Conservation (phyloP, 1,140 invertebrate species). For the Pseudomyrmex concolor region DNA sequence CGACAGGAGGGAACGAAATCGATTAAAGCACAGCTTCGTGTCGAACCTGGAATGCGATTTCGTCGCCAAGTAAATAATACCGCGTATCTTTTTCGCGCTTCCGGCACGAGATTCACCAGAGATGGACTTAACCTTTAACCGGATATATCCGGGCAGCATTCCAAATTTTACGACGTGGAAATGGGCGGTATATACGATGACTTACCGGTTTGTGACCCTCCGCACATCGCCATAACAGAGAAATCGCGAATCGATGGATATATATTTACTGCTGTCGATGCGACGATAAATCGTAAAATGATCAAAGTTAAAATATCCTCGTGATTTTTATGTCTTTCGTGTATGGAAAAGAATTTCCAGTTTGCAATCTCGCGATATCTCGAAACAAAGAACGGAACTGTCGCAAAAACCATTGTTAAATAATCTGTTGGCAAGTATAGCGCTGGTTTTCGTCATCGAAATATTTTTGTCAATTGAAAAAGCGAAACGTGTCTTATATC, state of each 20-base stretch:
- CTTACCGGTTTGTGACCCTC: slow-evolving; percentile 9
- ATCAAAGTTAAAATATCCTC: slow-evolving; percentile 33
- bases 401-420: too few relatives aligned
- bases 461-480: slow-evolving; percentile 19
- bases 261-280: slow-evolving; percentile 50
- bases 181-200: slow-evolving; percentile 44
- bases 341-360: background rate
- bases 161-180: slow-evolving; percentile 69
- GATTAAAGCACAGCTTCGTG: slow-evolving; percentile 53
- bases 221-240: slow-evolving; percentile 46
- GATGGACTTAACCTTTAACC: slow-evolving; percentile 65
- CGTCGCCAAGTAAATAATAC: slow-evolving; percentile 38
- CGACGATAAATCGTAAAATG: slow-evolving; percentile 36
- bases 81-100: slow-evolving; percentile 51
- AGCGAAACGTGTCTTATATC: slow-evolving; percentile 34
- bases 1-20: slow-evolving; percentile 39
- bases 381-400: background rate
- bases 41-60: slow-evolving; percentile 42
- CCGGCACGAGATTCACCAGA: slow-evolving; percentile 12
- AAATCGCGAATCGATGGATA: slow-evolving; percentile 53
- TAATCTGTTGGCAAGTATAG: background rate
- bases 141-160: slow-evolving; percentile 65
- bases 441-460: background rate
- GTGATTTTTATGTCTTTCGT: slow-evolving; percentile 47
- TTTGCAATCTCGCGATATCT: background rate